Evolutionary conservation across 2,888 invertebrate genomes (phyloP).

Genomic region (Isoperla grammatica): DNA sequence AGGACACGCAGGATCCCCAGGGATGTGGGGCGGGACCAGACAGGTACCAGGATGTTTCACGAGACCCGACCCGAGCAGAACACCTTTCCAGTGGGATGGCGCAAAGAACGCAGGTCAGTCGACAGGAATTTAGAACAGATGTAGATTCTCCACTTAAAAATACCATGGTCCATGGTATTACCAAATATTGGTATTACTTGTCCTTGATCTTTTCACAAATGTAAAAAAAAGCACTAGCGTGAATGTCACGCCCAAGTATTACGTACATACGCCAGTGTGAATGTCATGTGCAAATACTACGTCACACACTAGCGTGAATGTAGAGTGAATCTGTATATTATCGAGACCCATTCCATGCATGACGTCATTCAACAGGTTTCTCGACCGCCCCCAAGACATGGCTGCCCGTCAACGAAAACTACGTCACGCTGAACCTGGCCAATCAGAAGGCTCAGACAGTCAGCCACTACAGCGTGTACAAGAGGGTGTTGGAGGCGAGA

Average conservation of each 20-base stretch:
- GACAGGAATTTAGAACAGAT: too few relatives aligned
- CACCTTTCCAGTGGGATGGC: constrained; percentile 39
- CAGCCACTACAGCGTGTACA: constrained; percentile 61
- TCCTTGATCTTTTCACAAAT: too few relatives aligned
- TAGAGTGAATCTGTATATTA: too few relatives aligned
- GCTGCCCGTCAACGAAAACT: constrained; percentile 63
- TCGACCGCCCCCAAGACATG: constrained; percentile 54
- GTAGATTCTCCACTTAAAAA: too few relatives aligned
- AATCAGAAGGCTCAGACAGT: constrained; percentile 43
- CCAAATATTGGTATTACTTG: too few relatives aligned
- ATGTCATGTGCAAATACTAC: too few relatives aligned
- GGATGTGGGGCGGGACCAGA: constrained; percentile 58
- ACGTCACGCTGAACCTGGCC: constrained; percentile 51
- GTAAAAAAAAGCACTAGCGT: too few relatives aligned
- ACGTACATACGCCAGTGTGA: too few relatives aligned
- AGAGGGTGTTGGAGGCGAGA: constrained; percentile 51
- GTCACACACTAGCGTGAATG: too few relatives aligned
- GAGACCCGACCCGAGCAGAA: constrained; percentile 37
- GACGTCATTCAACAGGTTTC: constrained; percentile 58
- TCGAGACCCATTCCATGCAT: too few relatives aligned
- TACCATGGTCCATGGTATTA: too few relatives aligned
- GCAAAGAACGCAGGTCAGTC: constrained; percentile 15
- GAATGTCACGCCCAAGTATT: too few relatives aligned
- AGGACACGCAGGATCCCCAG: constrained; percentile 58
- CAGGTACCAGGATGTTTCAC: constrained; percentile 45